phyloP scores from a whole-genome alignment of 2,797 vertebrate species.

The Anguilla pacifica region DNA sequence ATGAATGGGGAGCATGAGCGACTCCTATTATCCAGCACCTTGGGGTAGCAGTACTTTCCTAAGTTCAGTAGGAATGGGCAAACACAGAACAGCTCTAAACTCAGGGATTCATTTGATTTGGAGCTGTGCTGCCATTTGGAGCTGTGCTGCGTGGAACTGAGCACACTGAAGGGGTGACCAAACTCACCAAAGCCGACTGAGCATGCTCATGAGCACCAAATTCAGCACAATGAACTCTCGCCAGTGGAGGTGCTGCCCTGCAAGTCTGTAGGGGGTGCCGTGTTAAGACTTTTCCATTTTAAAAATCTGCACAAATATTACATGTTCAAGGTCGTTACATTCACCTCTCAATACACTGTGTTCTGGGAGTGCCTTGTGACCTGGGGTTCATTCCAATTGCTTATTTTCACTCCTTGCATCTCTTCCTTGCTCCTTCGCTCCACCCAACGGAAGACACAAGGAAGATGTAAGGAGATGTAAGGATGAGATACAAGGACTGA shows the following conservation, averaged over 20 bases:
- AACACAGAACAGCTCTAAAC: neutral
- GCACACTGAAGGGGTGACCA: neutral
- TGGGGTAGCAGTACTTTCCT: neutral
- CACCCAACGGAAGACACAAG: too few species aligned
- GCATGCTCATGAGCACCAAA: constrained; percentile 68
- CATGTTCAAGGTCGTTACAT: too few species aligned
- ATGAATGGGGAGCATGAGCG: neutral
- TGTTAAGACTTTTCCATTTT: constrained; percentile 36
- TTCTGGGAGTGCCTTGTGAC: too few species aligned
- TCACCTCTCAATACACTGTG: too few species aligned
- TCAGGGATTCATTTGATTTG: neutral
- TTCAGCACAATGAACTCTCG: constrained; percentile 71
- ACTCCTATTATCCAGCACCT: neutral
- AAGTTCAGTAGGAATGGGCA: neutral
- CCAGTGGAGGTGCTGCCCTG: constrained; percentile 63
- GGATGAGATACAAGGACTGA: too few species aligned
- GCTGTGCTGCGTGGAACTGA: neutral
- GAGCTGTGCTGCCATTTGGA: too few species aligned
- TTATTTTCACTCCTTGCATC: too few species aligned
- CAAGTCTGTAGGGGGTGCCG: constrained; percentile 54
- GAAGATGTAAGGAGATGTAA: too few species aligned
- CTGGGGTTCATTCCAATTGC: too few species aligned
- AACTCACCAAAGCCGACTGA: constrained; percentile 76
- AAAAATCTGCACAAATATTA: neutral
- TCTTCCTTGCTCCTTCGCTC: too few species aligned